Conservation (phyloP, 2,888 invertebrate species). For the Noctua pronuba region DNA sequence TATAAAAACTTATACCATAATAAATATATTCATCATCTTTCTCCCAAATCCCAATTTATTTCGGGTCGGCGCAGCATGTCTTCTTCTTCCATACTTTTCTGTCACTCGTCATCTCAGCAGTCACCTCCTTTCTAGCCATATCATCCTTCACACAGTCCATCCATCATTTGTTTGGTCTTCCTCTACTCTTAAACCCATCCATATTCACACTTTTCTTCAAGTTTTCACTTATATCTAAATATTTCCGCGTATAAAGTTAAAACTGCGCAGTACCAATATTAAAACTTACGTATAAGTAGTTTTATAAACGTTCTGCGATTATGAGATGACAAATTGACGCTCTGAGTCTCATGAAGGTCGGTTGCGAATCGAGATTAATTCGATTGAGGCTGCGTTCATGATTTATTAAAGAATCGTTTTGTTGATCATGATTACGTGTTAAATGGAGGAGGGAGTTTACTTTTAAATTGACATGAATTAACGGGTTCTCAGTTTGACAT, state of each 20-base stretch:
- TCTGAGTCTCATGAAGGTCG: slow-evolving; percentile 31
- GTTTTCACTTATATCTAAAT: background rate
- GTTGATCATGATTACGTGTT: slow-evolving; percentile 31
- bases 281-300: background rate
- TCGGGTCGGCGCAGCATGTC: background rate
- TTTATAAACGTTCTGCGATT: slow-evolving; percentile 6
- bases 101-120: too few species aligned
- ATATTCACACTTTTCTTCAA: too few species aligned
- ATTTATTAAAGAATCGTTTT: slow-evolving; percentile 40
- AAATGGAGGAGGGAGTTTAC: background rate
- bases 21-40: background rate
- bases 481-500: background rate
- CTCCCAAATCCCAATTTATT: background rate
- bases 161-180: too few species aligned
- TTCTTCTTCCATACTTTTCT: background rate
- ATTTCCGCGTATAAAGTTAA: slow-evolving; percentile 13
- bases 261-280: background rate
- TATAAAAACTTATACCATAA: background rate
- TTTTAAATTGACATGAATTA: background rate
- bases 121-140: too few species aligned
- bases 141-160: too few species aligned
- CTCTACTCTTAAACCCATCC: too few species aligned
- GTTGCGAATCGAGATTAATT: slow-evolving; percentile 44
- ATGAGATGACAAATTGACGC: slow-evolving; percentile 46
- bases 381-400: slow-evolving; percentile 18